Evolutionary conservation across 1,140 invertebrate species (phyloP), one percentile per base, ranked within the genome.

Genomic region (Cecropterus lyciades): DNA sequence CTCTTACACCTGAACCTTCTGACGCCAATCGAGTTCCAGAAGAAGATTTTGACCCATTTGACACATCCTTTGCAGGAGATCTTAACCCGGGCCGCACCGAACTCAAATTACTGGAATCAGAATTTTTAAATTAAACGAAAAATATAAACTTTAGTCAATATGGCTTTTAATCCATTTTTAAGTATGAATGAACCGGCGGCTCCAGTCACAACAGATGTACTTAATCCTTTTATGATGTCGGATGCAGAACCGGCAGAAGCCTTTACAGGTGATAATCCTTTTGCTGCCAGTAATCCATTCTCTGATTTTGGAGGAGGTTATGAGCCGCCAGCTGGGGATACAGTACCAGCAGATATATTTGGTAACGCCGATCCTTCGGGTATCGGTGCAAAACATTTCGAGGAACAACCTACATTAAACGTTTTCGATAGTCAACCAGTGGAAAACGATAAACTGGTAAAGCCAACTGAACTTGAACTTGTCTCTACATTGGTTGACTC

Each of bases 81-180:
- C 94, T 97, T 30, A 88, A 94, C 64, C 96, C 96, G 1, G 96
- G 96, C 0, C 95, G 95, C 80, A 95, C 96, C 3, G 96, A 97
- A 82, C 84, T 97, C 3, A 96, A 96, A 72, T 80, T 96, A 20
- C 77, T 97, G 4, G 96, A 97, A 79, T 96, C 93, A 62, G 96
- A 97, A 79, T 89, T 97, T 30, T 93, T 94, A 40, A 92, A 93
- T 72, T 91, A 84, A 85, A 27, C 40, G 55, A 43, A 55, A 24
- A 20, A 15, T n/a, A 30, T 56, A 9, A 48, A 70, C 15, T 30
- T 10, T 55, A 10, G 24, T 24, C 65, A 90, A 81, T 71, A 95
- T 93, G 92, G 96, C 95, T 75, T 94, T 92, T 40, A 97, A 97
- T 93, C 96, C 96, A 13, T 97, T 97, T 85, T 87, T 97, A 55